These are phyloP conservation scores for Unio delphinus DNA, from an alignment of 2,888 invertebrate genomes.

Conservation along the genomic window DNA sequence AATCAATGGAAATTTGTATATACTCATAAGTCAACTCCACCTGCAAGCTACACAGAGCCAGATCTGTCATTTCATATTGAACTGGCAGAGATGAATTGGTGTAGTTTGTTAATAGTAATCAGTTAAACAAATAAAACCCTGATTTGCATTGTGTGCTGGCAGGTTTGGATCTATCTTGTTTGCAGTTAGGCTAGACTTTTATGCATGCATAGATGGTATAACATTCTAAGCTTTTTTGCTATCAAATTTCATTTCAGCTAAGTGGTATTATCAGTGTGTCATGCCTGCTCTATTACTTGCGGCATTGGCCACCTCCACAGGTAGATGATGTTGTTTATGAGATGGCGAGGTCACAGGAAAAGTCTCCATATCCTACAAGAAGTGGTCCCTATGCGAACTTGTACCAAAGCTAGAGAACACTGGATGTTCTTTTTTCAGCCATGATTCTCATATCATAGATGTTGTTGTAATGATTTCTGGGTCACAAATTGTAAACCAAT, in stretches of 20 bases:
- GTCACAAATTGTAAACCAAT: no score
- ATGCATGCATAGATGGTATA: neutral
- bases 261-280: constrained; percentile 47
- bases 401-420: constrained; percentile 33
- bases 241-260: constrained; percentile 44
- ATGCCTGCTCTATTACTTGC: constrained; percentile 45
- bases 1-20: no score
- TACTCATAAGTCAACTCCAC: no score
- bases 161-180: neutral
- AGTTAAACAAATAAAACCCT: neutral
- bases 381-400: constrained; percentile 50
- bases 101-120: neutral
- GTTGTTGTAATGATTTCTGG: no score
- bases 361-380: constrained; percentile 63
- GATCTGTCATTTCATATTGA: no score
- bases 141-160: neutral
- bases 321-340: constrained; percentile 65
- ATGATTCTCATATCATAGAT: no score
- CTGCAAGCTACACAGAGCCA: no score
- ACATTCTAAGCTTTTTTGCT: neutral
- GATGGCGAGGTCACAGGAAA: constrained; percentile 64
- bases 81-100: no score
- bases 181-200: neutral
- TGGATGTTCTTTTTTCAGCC: neutral
- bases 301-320: constrained; percentile 24